phyloP scores from a whole-genome alignment of 2,113 vertebrate genomes.

The Sprattus sprattus region DNA sequence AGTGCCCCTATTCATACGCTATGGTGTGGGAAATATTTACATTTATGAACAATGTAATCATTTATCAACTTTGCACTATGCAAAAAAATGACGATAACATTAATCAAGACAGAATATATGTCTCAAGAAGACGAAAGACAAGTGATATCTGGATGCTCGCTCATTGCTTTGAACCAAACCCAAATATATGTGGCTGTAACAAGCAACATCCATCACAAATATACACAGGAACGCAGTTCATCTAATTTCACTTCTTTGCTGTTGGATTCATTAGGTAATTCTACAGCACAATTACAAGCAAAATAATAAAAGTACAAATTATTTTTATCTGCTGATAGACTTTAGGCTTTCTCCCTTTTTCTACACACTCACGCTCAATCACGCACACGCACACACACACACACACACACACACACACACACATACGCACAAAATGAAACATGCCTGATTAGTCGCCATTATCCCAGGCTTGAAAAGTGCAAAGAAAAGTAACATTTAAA shows the following conservation, averaged over 20 bases:
- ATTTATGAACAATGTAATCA: slow-evolving; percentile 19
- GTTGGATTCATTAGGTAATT: slow-evolving; percentile 15
- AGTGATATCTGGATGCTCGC: not conserved
- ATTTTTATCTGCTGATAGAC: not conserved
- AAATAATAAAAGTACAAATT: slow-evolving; percentile 20
- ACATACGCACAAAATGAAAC: not conserved
- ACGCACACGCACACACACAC: not conserved
- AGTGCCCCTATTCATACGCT: not conserved
- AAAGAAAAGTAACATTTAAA: slow-evolving; percentile 21
- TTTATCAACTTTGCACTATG: slow-evolving; percentile 21
- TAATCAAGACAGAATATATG: slow-evolving; percentile 15
- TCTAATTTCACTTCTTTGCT: slow-evolving; percentile 7
- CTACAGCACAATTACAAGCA: slow-evolving; percentile 23
- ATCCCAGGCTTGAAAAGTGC: slow-evolving; percentile 43
- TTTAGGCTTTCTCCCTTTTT: not conserved
- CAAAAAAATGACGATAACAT: not conserved
- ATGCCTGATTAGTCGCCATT: slow-evolving; percentile 28
- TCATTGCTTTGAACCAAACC: not conserved
- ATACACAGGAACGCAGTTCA: slow-evolving; percentile 19
- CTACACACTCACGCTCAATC: not conserved
- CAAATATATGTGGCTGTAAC: not conserved
- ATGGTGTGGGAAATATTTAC: not conserved
- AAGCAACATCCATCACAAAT: not conserved
- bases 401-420: not conserved
- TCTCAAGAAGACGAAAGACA: not conserved